Evolutionary conservation across 2,797 vertebrate genomes (phyloP).

Genomic region (Sebastes matsubarae): DNA sequence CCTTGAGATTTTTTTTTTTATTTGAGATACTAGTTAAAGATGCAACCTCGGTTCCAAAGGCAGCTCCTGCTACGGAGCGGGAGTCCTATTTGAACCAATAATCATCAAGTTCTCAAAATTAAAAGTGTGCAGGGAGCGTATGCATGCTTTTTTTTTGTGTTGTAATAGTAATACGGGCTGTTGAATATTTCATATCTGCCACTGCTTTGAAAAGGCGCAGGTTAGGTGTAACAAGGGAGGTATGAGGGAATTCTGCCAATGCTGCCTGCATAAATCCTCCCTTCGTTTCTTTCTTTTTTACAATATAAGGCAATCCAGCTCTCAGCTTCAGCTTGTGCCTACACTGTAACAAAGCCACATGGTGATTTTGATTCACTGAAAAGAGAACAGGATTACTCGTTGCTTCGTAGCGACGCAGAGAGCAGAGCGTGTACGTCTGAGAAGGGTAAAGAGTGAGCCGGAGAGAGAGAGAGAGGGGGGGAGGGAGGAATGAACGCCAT

Average conservation of each 20-base stretch:
- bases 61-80: slow-evolving; percentile 55
- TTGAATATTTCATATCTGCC: slow-evolving; percentile 79
- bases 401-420: slow-evolving; percentile 27
- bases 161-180: slow-evolving; percentile 75
- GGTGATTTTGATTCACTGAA: slow-evolving; percentile 69
- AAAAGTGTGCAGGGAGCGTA: slow-evolving; percentile 60
- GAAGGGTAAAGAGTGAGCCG: slow-evolving; percentile 18
- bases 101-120: slow-evolving; percentile 77
- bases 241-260: slow-evolving; percentile 60
- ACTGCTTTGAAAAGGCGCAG: slow-evolving; percentile 76
- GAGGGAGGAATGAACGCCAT: slow-evolving; percentile 74
- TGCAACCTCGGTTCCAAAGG: slow-evolving; percentile 49
- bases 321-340: slow-evolving; percentile 41
- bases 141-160: slow-evolving; percentile 40
- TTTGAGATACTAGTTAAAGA: slow-evolving; percentile 64
- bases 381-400: slow-evolving; percentile 63
- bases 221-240: slow-evolving; percentile 70
- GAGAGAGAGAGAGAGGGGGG: slow-evolving; percentile 43
- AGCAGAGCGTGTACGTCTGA: slow-evolving; percentile 24
- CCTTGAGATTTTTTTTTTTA: slow-evolving; percentile 25
- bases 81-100: slow-evolving; percentile 77
- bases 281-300: slow-evolving; percentile 15
- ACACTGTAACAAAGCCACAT: slow-evolving; percentile 68
- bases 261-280: slow-evolving; percentile 63
- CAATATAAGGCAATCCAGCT: slow-evolving; percentile 42